A percentile compares a stretch with the other conserved stretches of the same genome.
Evolutionary conservation across 2,797 vertebrate genomes (phyloP).

Genomic region (Smutsia gigantea): DNA sequence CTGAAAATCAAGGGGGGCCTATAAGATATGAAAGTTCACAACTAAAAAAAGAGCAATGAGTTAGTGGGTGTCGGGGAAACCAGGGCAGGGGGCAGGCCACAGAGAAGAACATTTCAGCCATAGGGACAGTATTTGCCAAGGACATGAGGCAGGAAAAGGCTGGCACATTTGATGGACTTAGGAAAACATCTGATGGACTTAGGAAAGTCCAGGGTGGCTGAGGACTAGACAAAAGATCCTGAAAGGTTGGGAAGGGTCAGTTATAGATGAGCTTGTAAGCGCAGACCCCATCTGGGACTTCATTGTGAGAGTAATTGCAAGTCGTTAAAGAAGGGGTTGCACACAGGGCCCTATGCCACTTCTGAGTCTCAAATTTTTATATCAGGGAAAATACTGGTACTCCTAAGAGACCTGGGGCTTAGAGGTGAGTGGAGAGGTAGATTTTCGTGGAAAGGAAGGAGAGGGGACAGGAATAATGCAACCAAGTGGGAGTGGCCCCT

Average conservation of each 20-base stretch:
- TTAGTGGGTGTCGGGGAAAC: background rate
- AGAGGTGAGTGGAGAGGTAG: background rate
- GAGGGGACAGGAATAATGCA: background rate
- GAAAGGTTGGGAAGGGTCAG: background rate
- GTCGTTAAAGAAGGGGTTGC: background rate
- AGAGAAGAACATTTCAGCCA: background rate
- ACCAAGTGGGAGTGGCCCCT: background rate
- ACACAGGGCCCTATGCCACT: background rate
- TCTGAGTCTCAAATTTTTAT: background rate
- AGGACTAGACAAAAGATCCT: background rate
- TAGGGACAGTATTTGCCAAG: background rate
- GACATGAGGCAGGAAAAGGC: too few species aligned
- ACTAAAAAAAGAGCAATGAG: accelerated
- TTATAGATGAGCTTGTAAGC: background rate
- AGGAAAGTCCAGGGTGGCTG: background rate
- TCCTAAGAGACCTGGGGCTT: background rate
- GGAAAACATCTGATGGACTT: accelerated
- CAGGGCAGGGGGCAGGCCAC: background rate
- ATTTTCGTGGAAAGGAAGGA: background rate
- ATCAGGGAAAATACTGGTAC: background rate
- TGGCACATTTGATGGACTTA: too few species aligned
- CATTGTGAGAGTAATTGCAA: background rate
- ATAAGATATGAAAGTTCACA: background rate
- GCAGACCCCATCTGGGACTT: background rate
- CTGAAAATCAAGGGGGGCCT: background rate